Evolutionary conservation across 2,888 invertebrate genomes (phyloP).

Genomic region (Sicus ferrugineus): DNA sequence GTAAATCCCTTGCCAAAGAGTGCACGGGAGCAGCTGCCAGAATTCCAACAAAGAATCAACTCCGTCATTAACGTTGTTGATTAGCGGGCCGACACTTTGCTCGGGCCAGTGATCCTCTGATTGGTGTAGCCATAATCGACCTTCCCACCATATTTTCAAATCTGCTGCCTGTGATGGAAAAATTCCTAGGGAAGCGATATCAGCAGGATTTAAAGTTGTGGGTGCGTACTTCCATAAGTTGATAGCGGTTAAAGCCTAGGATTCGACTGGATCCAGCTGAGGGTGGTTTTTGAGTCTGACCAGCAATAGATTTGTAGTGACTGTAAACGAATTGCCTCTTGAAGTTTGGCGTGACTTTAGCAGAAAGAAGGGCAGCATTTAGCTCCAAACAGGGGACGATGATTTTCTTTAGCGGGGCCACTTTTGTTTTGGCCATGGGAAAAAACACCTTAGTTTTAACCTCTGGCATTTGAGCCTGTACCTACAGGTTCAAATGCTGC

Average conservation of each 20-base stretch:
- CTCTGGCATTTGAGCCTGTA: conserved; percentile 19
- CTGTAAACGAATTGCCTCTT: conserved; percentile 25
- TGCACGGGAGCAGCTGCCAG: not conserved
- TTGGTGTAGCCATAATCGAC: conserved; percentile 23
- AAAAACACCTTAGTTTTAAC: conserved; percentile 27
- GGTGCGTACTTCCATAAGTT: not conserved
- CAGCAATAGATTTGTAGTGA: conserved; percentile 25
- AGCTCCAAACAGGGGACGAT: conserved; percentile 34
- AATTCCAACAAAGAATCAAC: not conserved
- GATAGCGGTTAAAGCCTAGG: conserved; percentile 6
- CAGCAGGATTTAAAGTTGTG: conserved; percentile 1
- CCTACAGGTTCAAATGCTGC: conserved; percentile 34
- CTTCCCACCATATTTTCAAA: conserved; percentile 11
- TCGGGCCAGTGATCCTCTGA: not conserved
- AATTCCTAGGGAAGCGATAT: conserved; percentile 7
- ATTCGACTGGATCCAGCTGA: conserved; percentile 17
- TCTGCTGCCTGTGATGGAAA: not conserved
- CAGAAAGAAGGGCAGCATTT: conserved; percentile 34
- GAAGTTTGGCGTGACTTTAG: conserved; percentile 25
- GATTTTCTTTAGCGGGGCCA: conserved; percentile 32
- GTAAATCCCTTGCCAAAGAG: not conserved
- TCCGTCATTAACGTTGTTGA: not conserved
- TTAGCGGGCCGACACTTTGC: not conserved
- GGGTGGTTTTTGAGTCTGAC: conserved; percentile 29
- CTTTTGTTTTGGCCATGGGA: conserved; percentile 33